Evolutionary conservation across 2,888 invertebrate species (phyloP).

Genomic region (Trissolcus japonicus): DNA sequence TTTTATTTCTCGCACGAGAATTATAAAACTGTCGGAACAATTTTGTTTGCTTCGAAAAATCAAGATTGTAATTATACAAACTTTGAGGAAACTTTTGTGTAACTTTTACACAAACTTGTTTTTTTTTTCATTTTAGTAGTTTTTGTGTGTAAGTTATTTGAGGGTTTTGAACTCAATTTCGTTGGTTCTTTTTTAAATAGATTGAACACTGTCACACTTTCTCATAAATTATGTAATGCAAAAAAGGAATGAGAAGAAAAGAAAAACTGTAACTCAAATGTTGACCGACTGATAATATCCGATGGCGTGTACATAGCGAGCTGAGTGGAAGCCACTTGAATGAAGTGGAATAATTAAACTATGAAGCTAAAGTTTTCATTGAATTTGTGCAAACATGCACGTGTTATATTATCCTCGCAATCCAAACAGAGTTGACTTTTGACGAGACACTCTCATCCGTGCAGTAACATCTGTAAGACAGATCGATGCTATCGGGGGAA

Average conservation of each 20-base stretch:
- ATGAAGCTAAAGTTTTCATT: slow-evolving; percentile 22
- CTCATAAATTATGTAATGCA: no score
- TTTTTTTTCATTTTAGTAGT: no score
- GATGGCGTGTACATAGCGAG: slow-evolving; percentile 29
- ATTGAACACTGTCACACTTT: no score
- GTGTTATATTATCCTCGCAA: slow-evolving; percentile 1
- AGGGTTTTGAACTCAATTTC: no score
- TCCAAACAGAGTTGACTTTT: slow-evolving; percentile 6
- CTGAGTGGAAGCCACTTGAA: slow-evolving; percentile 42
- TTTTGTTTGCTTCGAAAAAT: not conserved
- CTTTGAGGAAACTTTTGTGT: no score
- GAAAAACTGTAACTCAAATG: slow-evolving; percentile 22
- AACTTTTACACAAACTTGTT: no score
- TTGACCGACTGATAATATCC: slow-evolving; percentile 50
- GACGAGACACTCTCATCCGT: slow-evolving; percentile 4
- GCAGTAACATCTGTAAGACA: slow-evolving; percentile 7
- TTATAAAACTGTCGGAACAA: slow-evolving; percentile 15
- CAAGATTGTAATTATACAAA: no score
- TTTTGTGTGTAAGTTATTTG: no score
- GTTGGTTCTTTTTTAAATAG: no score
- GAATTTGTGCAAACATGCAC: slow-evolving; percentile 24
- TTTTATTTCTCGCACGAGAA: slow-evolving; percentile 1
- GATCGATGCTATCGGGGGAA: slow-evolving; percentile 1
- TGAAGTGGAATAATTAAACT: slow-evolving; percentile 48
- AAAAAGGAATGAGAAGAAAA: no score